Evolutionary conservation across 2,888 invertebrate species (phyloP).

Genomic region (Microplitis deprimator): DNA sequence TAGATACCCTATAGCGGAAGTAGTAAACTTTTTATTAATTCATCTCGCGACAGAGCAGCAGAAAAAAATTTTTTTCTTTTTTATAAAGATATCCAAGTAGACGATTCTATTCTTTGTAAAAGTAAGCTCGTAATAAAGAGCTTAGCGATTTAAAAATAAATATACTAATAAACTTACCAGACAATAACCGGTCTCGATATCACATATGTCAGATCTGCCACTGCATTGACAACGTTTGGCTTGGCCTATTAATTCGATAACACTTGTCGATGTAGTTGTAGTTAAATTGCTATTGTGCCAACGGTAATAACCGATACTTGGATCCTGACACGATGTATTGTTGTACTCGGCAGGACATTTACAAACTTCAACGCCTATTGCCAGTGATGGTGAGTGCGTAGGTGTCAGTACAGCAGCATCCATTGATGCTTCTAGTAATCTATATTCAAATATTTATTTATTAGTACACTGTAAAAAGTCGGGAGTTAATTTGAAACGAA

Average conservation of each 20-base stretch:
- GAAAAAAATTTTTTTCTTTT: no score
- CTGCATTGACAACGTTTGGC: constrained; percentile 88
- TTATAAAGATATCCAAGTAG: no score
- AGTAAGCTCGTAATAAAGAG: no score
- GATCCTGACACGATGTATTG: constrained; percentile 92
- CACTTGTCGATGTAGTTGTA: constrained; percentile 77
- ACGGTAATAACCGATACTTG: constrained; percentile 85
- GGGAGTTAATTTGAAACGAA: no score
- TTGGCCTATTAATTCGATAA: constrained; percentile 85
- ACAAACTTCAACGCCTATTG: constrained; percentile 89
- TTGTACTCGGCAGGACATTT: constrained; percentile 86
- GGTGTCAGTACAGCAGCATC: constrained; percentile 84
- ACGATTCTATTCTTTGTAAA: no score
- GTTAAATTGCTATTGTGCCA: constrained; percentile 75
- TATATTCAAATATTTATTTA: constrained; percentile 58
- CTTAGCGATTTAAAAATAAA: no score
- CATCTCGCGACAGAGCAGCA: no score
- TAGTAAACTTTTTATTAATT: no score
- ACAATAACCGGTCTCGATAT: constrained; percentile 89
- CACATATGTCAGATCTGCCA: constrained; percentile 83
- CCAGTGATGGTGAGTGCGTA: constrained; percentile 78
- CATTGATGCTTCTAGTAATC: constrained; percentile 84
- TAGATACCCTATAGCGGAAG: no score
- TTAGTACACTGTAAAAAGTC: no score
- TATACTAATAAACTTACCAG: constrained; percentile 75